These are phyloP conservation scores for Myoxocephalus aenaeus DNA, from an alignment of 2,797 vertebrate genomes.

Conservation along the genomic window DNA sequence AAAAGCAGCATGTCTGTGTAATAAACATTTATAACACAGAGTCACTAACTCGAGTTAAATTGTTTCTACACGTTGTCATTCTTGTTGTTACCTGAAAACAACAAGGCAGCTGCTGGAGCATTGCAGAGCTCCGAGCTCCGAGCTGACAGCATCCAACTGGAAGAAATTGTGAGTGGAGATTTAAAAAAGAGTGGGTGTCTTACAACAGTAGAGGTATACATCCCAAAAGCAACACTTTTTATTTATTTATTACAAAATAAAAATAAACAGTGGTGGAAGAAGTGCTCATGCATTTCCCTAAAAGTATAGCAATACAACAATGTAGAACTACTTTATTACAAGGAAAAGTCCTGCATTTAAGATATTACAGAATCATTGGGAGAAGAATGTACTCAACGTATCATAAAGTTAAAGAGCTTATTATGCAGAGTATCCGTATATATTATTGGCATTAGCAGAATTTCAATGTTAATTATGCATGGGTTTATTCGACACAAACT, in stretches of 20 bases:
- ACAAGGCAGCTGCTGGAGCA: constrained; percentile 15
- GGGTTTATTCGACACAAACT: background rate
- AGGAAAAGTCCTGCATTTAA: background rate
- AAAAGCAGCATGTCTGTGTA: constrained; percentile 21
- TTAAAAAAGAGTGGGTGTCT: background rate
- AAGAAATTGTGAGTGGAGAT: background rate
- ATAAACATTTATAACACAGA: constrained; percentile 49
- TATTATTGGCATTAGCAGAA: background rate
- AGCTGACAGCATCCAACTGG: constrained; percentile 22
- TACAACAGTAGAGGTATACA: too few species aligned
- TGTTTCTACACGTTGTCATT: constrained; percentile 31
- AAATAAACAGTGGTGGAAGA: background rate
- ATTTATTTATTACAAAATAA: background rate
- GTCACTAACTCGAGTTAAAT: constrained; percentile 25
- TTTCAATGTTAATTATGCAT: background rate
- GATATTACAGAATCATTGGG: background rate
- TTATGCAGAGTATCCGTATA: background rate
- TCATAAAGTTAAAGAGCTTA: background rate
- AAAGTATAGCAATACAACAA: background rate
- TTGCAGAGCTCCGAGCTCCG: background rate
- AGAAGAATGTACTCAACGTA: background rate
- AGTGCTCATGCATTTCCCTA: background rate
- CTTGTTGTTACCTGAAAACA: constrained; percentile 29
- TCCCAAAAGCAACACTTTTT: background rate
- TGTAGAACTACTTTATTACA: background rate